phyloP scores from a whole-genome alignment of 2,113 vertebrate species.

The Sylvilagus bachmani region DNA sequence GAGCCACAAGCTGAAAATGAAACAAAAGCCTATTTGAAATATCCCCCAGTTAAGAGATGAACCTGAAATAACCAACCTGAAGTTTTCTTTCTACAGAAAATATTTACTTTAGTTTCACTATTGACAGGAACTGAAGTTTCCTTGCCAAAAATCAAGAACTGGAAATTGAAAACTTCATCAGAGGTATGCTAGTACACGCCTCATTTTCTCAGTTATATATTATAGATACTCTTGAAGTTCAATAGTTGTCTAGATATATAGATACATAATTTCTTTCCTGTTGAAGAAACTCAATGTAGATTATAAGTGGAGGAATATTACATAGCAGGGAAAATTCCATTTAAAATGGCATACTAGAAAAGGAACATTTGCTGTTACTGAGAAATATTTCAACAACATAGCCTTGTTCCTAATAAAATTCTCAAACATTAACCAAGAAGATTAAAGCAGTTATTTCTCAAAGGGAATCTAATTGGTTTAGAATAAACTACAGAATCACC shows the following conservation, averaged over 20 bases:
- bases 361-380: neutral
- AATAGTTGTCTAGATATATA: neutral
- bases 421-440: conserved; percentile 18
- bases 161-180: neutral
- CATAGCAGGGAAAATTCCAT: neutral
- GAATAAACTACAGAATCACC: neutral
- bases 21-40: conserved; percentile 27
- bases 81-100: neutral
- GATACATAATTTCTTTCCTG: conserved; percentile 11
- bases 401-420: conserved; percentile 38
- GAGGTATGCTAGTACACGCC: neutral
- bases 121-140: neutral
- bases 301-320: neutral
- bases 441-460: conserved; percentile 25
- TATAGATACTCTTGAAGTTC: neutral
- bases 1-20: conserved; percentile 1
- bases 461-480: conserved; percentile 47
- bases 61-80: neutral
- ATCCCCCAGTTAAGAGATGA: neutral
- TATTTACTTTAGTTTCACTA: conserved; percentile 16
- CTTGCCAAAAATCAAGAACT: neutral
- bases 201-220: neutral
- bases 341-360: neutral
- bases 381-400: conserved; percentile 10
- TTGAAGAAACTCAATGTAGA: neutral